phyloP scores from a whole-genome alignment of 2,113 vertebrate species.

The Cephalopterus ornatus region DNA sequence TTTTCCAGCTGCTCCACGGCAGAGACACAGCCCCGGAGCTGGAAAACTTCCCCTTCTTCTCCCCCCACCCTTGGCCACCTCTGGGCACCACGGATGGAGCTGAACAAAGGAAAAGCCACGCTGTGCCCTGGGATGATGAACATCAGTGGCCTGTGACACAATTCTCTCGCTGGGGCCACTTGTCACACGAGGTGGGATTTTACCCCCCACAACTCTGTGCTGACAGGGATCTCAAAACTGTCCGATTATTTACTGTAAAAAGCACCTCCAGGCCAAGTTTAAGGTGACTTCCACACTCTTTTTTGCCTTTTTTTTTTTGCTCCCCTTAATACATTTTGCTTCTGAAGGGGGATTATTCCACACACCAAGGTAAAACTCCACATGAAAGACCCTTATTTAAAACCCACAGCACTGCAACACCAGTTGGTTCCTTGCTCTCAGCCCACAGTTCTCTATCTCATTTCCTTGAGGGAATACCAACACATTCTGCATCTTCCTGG shows the following conservation, averaged over 20 bases:
- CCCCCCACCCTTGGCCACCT: background rate
- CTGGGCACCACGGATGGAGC: background rate
- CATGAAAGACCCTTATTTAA: background rate
- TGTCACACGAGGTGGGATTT: background rate
- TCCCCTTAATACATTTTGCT: background rate
- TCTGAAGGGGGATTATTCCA: background rate
- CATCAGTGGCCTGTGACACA: slow-evolving; percentile 39
- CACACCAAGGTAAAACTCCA: background rate
- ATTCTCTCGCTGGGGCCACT: background rate
- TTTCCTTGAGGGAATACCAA: background rate
- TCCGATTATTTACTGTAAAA: background rate
- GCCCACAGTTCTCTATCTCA: accelerated
- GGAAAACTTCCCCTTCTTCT: background rate
- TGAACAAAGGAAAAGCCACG: background rate
- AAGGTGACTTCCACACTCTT: background rate
- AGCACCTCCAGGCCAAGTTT: background rate
- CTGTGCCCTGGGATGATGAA: background rate
- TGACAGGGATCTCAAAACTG: background rate
- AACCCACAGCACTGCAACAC: background rate
- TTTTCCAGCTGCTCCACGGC: background rate
- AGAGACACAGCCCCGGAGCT: background rate
- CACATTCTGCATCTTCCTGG: background rate
- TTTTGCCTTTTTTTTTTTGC: background rate
- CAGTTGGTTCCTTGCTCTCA: background rate
- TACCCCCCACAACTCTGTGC: background rate